Percentiles rank a stretch among this genome's conserved stretches.
These are phyloP conservation scores for Lycophotia porphyrea DNA, from an alignment of 2,888 invertebrate species.

Conservation along the genomic window DNA sequence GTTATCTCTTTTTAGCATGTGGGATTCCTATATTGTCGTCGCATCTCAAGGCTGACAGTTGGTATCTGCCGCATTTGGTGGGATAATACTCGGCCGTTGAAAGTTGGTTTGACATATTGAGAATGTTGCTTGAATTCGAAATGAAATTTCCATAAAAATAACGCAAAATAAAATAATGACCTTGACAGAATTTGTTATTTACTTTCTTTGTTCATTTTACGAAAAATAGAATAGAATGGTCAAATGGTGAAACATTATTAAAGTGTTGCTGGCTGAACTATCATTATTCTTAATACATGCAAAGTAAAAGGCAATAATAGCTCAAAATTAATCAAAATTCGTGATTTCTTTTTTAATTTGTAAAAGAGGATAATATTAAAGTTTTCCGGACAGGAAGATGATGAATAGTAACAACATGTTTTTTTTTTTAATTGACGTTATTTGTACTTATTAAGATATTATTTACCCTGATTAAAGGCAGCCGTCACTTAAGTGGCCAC, in stretches of 20 bases:
- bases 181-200: background rate
- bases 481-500: background rate
- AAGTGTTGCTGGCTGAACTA: background rate
- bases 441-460: accelerated
- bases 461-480: background rate
- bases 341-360: background rate
- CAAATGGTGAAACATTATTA: no score
- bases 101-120: conserved; percentile 55
- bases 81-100: conserved; percentile 67
- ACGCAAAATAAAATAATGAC: background rate
- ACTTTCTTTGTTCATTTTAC: background rate
- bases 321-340: background rate
- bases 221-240: background rate
- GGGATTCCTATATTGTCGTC: conserved; percentile 40
- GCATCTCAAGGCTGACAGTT: conserved; percentile 65
- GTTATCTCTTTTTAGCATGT: conserved; percentile 65
- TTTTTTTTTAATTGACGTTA: no score
- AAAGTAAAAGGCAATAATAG: background rate
- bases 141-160: background rate
- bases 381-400: no score
- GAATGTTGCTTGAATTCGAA: conserved; percentile 33
- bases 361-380: background rate
- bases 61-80: conserved; percentile 61
- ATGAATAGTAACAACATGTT: background rate
- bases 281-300: background rate